Evolutionary conservation across 2,797 vertebrate species (phyloP), one percentile per base, ranked within the genome.

Genomic region (Eleutherodactylus coqui): DNA sequence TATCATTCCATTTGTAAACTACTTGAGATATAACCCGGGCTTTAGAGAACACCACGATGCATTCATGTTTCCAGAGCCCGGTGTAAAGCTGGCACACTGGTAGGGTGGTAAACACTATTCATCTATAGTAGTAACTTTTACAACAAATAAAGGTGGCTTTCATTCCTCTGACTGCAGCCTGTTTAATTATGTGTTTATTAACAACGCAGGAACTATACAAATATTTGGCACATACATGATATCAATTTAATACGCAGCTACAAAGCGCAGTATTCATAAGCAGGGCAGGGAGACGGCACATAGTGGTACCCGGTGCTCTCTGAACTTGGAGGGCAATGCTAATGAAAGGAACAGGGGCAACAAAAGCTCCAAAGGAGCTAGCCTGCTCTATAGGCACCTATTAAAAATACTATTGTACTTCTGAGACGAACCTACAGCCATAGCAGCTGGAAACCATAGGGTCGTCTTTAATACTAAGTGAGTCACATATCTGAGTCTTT

Each of bases 121-220:
- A 64, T 80, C 36, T 62, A 83, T 64, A 77, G 70, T 29, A 70
- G 72, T 17, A 24, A 41, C 27, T 58, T 55, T 43, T 75, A 80
- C 32, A 64, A n/a, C 53, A 84, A 60, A 84, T 84, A 87, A 87
- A 80, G 82, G 53, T n/a, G 43, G 82, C 86, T 84, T 87, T 87
- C 86, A 87, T 87, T 80, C 53, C 60, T 27, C 55, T 76, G 55
- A 13, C 67, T 80, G 62, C 55, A 67, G 77, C 55, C 41, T 38
- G 55, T 84, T 60, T 73, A 79, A n/a, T 76, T 45, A 76, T 69
- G 72, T 67, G 73, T 77, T 85, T 79, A 84, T 75, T 79, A 87
- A 87, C 86, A 84, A 84, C 36, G 43, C 75, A 70, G 49, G 55
- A 77, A 79, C 82, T 84, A 87, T 67, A 79, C 72, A 82, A 77